Conservation (phyloP, 2,888 invertebrate genomes). For the Eucriotettix oculatus region DNA sequence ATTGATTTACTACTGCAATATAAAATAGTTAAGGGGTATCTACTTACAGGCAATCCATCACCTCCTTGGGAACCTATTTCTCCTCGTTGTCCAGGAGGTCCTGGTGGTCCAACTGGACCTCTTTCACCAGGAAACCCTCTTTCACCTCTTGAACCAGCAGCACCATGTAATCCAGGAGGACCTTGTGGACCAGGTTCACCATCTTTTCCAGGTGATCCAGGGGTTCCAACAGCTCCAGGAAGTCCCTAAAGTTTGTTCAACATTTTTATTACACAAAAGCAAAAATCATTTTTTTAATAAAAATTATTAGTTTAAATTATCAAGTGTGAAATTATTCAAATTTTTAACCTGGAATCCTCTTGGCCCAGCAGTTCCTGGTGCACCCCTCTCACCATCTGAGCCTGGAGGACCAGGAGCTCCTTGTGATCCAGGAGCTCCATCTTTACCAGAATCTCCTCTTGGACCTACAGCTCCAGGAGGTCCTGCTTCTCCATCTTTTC, state of each 20-base stretch:
- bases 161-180: constrained; percentile 39
- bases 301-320: no score
- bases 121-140: constrained; percentile 60
- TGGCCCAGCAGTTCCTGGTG: constrained; percentile 57
- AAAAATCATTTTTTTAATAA: no score
- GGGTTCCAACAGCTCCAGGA: constrained; percentile 55
- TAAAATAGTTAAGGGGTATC: no score
- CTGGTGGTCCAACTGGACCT: constrained; percentile 49
- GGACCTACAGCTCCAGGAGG: constrained; percentile 58
- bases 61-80: constrained; percentile 46
- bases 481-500: constrained; percentile 66
- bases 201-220: constrained; percentile 64
- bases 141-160: constrained; percentile 38
- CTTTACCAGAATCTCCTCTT: constrained; percentile 61
- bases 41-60: constrained; percentile 47
- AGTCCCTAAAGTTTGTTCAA: constrained; percentile 34
- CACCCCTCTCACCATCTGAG: constrained; percentile 57
- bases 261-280: no score
- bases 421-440: constrained; percentile 56
- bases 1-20: no score
- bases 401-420: constrained; percentile 58
- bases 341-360: constrained; percentile 57
- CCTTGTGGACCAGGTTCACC: constrained; percentile 59
- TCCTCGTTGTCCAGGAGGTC: constrained; percentile 46
- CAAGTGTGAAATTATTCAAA: no score